Evolutionary conservation across 2,888 invertebrate genomes (phyloP), one percentile per base, ranked within the genome.

Genomic region (Caenorhabditis sp.): DNA sequence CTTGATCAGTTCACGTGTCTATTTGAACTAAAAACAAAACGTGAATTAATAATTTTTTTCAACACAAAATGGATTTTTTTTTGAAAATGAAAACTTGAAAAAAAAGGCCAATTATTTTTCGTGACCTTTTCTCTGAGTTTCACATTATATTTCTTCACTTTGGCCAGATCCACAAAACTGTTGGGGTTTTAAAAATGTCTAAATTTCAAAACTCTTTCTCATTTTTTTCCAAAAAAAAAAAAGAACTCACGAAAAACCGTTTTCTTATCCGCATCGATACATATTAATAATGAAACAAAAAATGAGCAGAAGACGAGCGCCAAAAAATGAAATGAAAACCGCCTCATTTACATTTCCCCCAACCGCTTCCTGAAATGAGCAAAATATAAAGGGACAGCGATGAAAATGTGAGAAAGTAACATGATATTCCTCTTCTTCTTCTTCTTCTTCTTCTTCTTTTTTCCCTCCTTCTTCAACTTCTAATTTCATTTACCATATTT

Each of bases 311-410:
- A 36, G 21, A 10, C n/a, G 8, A 19, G 12, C 1, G 23, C 37
- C 21, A 19, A 36, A 43, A 43, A 31, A 59, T 59, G 60, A 8
- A 58, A 26, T 31, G 31, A 58, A 58, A 59, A 36, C n/a, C 37
- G 49, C n/a, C 60, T 26, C 43, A 26, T 27, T 59, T 19, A 36
- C 36, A 36, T 43, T 36, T 37, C 60, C n/a, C n/a, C n/a, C 51
- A n/a, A n/a, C 8, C 21, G 51, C 23, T 21, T 51, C 21, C 21
- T 51, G 51, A 8, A 51, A 51, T 51, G 21, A 51, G 17, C 50
- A 50, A 50, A 50, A 10, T 10, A 51, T 21, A 19, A 21, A 51
- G 51, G 21, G 21, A 51, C 5, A 14, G 50, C 4, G 50, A n/a
- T n/a, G 27, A 59, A 59, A 17, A 36, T 37, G 60, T 36, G 60